Percentiles rank a stretch among this genome's conserved stretches.
phyloP scores from a whole-genome alignment of 2,113 vertebrate species.

The Cyphomyrus plagiostoma region DNA sequence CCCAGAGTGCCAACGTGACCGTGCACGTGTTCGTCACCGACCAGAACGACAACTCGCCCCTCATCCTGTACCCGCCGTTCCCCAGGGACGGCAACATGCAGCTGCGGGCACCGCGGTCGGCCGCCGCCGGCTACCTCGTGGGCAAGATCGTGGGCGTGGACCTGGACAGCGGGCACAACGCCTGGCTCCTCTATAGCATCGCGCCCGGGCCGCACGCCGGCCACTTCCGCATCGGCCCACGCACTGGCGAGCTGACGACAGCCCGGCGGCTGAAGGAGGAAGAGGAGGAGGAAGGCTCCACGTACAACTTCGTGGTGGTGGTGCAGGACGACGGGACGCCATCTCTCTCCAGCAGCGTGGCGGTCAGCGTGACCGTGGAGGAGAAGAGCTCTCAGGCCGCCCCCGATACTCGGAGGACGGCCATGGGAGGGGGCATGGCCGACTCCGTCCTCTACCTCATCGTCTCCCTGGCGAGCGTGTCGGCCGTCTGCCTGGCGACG shows the following conservation, averaged over 20 bases:
- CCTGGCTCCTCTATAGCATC: slow-evolving; percentile 78
- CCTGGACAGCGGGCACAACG: slow-evolving; percentile 80
- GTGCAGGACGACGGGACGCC: slow-evolving; percentile 76
- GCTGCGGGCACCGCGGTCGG: slow-evolving; percentile 60
- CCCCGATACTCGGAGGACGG: slow-evolving; percentile 53
- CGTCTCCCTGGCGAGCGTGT: slow-evolving; percentile 73
- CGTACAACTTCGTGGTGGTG: slow-evolving; percentile 63
- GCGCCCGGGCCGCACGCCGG: slow-evolving; percentile 55
- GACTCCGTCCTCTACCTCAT: slow-evolving; percentile 75
- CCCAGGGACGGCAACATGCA: slow-evolving; percentile 63
- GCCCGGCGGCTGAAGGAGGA: slow-evolving; percentile 55
- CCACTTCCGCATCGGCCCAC: slow-evolving; percentile 69
- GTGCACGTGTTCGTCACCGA: slow-evolving; percentile 78
- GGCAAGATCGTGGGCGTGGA: slow-evolving; percentile 79
- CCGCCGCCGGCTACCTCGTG: slow-evolving; percentile 65
- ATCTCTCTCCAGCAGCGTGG: slow-evolving; percentile 60
- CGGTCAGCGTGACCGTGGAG: slow-evolving; percentile 70
- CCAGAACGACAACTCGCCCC: slow-evolving; percentile 76
- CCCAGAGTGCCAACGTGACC: slow-evolving; percentile 64
- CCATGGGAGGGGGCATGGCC: slow-evolving; percentile 53
- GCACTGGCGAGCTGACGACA: slow-evolving; percentile 73
- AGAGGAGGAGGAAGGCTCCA: slow-evolving; percentile 55
- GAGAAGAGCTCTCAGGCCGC: slow-evolving; percentile 60
- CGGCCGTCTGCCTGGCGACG: slow-evolving; percentile 67
- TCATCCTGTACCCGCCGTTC: slow-evolving; percentile 64